These are phyloP conservation scores for Morone chrysops DNA, from an alignment of 2,113 vertebrate species.

Conservation along the genomic window DNA sequence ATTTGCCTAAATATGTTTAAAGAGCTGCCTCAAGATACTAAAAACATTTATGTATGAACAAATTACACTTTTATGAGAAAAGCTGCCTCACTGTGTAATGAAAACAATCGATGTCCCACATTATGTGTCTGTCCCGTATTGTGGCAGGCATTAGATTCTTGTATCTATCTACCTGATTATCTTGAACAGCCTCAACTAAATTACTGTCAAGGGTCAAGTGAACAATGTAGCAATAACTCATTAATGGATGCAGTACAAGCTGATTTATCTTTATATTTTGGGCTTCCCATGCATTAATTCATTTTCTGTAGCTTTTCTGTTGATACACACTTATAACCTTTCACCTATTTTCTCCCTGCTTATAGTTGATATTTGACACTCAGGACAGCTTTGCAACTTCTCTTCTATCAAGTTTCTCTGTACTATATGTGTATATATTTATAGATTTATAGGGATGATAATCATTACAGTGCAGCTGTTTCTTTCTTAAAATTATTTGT, in stretches of 20 bases:
- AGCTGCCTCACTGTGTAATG: background rate
- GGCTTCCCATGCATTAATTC: background rate
- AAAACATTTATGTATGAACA: background rate
- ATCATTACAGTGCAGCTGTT: slow-evolving; percentile 11
- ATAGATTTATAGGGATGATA: slow-evolving; percentile 1
- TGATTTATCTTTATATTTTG: slow-evolving; percentile 21
- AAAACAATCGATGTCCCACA: background rate
- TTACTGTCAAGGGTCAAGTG: slow-evolving; percentile 15
- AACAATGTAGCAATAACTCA: slow-evolving; percentile 5
- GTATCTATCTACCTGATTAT: background rate
- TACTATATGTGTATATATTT: slow-evolving; percentile 19
- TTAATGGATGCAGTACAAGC: background rate
- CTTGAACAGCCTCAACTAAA: slow-evolving; percentile 22
- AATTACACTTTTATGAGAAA: background rate
- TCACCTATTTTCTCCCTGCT: background rate
- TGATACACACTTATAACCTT: background rate
- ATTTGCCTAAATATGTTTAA: background rate
- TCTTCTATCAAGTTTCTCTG: slow-evolving; percentile 17
- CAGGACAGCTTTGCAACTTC: slow-evolving; percentile 3
- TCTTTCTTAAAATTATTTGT: slow-evolving; percentile 2
- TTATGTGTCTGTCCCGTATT: background rate
- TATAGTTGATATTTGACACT: background rate
- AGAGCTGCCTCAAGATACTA: background rate
- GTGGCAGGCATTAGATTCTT: background rate
- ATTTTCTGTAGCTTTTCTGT: background rate